phyloP scores from a whole-genome alignment of 1,140 invertebrate genomes.

The Hyphantria cunea region DNA sequence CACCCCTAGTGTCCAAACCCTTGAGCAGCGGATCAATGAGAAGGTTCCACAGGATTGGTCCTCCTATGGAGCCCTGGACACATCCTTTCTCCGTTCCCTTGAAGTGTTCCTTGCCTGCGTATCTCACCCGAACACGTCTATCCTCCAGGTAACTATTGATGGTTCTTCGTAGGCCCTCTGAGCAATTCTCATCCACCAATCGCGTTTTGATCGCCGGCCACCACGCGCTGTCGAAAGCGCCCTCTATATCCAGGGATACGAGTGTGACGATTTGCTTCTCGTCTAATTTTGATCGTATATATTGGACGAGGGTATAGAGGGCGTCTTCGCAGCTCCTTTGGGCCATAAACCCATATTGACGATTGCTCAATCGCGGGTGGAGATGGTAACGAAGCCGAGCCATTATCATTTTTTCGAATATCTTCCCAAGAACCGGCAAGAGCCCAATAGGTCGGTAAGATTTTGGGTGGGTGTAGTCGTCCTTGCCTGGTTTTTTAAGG shows the following conservation, averaged over 20 bases:
- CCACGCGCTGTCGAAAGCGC: too few species aligned
- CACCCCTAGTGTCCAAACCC: constrained; percentile 26
- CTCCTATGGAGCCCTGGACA: constrained; percentile 60
- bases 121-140: constrained; percentile 5
- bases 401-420: constrained; percentile 23
- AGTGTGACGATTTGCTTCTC: background rate
- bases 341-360: constrained; percentile 5
- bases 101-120: background rate
- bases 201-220: constrained; percentile 12
- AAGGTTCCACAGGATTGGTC: too few species aligned
- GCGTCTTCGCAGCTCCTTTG: too few species aligned
- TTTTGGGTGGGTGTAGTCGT: constrained; percentile 22
- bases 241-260: too few species aligned
- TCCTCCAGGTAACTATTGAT: constrained; percentile 12
- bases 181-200: constrained; percentile 1
- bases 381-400: background rate
- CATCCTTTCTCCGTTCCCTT: constrained; percentile 52
- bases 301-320: constrained; percentile 15
- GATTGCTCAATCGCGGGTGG: too few species aligned
- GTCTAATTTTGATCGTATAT: background rate
- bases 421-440: constrained; percentile 18
- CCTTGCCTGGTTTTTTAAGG: constrained; percentile 26
- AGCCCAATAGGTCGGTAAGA: constrained; percentile 29
- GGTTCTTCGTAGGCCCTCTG: constrained; percentile 17
- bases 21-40: constrained; percentile 60